Evolutionary conservation across 2,797 vertebrate genomes (phyloP), one percentile per base, ranked within the genome.

Genomic region (Chloroceryle inda): DNA sequence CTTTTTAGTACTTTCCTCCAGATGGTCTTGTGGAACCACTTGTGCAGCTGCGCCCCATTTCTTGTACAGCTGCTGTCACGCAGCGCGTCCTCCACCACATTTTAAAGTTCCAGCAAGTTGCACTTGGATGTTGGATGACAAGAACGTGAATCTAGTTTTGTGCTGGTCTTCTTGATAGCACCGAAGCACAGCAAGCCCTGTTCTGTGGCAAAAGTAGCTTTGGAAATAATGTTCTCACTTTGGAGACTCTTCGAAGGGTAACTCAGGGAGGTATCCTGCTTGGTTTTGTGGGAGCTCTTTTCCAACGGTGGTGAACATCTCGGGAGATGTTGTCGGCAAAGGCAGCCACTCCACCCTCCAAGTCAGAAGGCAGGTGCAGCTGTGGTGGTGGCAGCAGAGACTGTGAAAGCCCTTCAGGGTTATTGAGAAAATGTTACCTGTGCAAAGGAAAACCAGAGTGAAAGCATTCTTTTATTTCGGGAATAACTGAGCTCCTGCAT

Each of bases 1-100:
- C 5, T 93, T 95, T 94, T 82, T 85, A 72, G 84, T 89, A 94
- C 84, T 91, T 97, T 94, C 86, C 69, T 96, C 88, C 95, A 90
- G 91, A 83, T 92, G 88, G 95, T 82, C 92, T 96, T 79, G 69
- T 88, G 92, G 92, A 89, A 92, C 82, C 82, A 53, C 37, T 63
- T n/a, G 67, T 24, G 83, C 56, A 64, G 88, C 87, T 71, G 79
- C 2, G 10, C 40, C 5, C 56, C 15, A 1, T 82, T 91, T 67
- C 86, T 96, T 17, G 53, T 77, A 24, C 82, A 94, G 91, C 94
- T 83, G 66, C 82, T 58, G 76, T 52, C 80, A 81, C 0, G 1
- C 63, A 21, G 69, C 21, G 52, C 71, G 42, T 74, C 80, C 83
- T 74, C 80, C 83, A 56, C 83, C 79, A 67, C 66, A 77, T 44